Evolutionary conservation across 37 sponge, comb jelly and placozoan species (phyloP), one percentile per base, ranked within the genome.

Genomic region (Oscarella lobularis): DNA sequence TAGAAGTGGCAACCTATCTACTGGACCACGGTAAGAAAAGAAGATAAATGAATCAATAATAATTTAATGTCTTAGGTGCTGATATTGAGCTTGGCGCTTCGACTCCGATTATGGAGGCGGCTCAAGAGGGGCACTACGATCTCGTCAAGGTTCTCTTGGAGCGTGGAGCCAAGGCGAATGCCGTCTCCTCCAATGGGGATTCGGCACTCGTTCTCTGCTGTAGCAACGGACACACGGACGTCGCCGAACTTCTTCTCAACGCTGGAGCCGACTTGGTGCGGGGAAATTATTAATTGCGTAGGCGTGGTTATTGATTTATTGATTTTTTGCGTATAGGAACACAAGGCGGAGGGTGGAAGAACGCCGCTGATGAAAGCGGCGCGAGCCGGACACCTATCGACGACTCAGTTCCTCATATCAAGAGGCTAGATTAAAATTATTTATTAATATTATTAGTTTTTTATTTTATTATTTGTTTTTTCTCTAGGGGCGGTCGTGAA

Each of bases 351-450:
- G 66, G 90, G 87, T 32, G 90, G 90, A 9, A 67, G 90, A 37
- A 89, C 90, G 20, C 90, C 90, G 34, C 70, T 89, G 70, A 89
- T 89, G 90, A 89, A 89, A 80, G 90, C 90, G 31, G 87, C 87
- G 20, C 31, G 90, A 31, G 81, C 87, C 31, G 90, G 90, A 2
- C 90, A 89, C 74, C 60, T 89, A 29, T 81, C 85, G 20, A 89
- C 90, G 34, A 81, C 80, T 3, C 79, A 83, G 81, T 89, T 86
- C 75, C 75, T 89, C 2, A 74, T 89, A 35, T 39, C 79, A 3
- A 82, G 77, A 83, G 87, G 89, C 82, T 37, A 0, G 72, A 31
- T 0, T 4, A 2, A n/a, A 1, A 3, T 1, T 0, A 1, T 38
- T n/a, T n/a, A n/a, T n/a, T n/a, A n/a, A n/a, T n/a, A n/a, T n/a